phyloP scores from a whole-genome alignment of 2,888 invertebrate genomes.

The Chirona hameri region DNA sequence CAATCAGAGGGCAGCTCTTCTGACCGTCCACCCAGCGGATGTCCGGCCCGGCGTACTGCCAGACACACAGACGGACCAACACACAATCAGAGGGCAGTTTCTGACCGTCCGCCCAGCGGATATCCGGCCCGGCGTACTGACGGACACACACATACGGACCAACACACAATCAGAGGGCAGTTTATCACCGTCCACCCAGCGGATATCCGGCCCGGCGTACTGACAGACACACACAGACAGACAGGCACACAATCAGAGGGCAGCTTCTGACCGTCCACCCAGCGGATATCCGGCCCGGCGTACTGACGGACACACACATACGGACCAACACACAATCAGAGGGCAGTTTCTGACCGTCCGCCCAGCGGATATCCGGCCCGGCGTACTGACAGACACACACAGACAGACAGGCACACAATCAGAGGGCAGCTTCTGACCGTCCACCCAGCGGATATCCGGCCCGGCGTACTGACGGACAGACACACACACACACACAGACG shows the following conservation, averaged over 20 bases:
- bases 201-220: conserved; percentile 83
- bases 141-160: no score
- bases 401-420: no score
- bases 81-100: conserved; percentile 51
- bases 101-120: conserved; percentile 90
- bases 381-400: conserved; percentile 55
- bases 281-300: conserved; percentile 83
- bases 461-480: conserved; percentile 65
- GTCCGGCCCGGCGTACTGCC: conserved; percentile 75
- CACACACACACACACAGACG: no score
- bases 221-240: conserved; percentile 39
- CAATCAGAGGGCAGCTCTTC: conserved; percentile 52
- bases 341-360: conserved; percentile 82
- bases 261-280: conserved; percentile 88
- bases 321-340: no score
- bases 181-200: conserved; percentile 98
- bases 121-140: conserved; percentile 77
- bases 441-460: conserved; percentile 91
- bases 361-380: conserved; percentile 89
- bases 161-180: no score
- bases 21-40: conserved; percentile 92
- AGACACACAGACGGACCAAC: no score
- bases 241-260: conserved; percentile 40
- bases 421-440: conserved; percentile 81
- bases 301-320: conserved; percentile 49